These are phyloP conservation scores for Nyctereutes procyonoides DNA, from an alignment of 2,113 vertebrate species.

Conservation along the genomic window DNA sequence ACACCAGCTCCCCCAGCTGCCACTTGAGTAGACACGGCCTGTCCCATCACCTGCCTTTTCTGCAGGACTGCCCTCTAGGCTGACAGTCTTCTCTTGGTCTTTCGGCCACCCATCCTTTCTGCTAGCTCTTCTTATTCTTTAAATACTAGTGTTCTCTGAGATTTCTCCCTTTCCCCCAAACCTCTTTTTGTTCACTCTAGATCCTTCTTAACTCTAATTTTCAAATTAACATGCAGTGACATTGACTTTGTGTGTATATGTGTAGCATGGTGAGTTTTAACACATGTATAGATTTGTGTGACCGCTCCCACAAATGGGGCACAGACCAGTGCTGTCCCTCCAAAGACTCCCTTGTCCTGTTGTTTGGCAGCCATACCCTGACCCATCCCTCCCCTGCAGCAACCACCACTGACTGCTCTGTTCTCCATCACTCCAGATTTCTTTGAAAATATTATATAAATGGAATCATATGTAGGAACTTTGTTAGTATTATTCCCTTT, in stretches of 20 bases:
- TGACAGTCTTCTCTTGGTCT: neutral
- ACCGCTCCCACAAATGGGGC: neutral
- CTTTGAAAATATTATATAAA: neutral
- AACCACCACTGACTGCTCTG: neutral
- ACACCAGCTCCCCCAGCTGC: fast-evolving
- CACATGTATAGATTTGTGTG: neutral
- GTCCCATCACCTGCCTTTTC: fast-evolving
- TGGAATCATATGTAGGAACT: neutral
- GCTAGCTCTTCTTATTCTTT: neutral
- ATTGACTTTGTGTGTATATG: neutral
- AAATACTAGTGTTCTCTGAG: neutral
- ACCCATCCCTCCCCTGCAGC: no score
- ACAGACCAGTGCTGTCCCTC: neutral
- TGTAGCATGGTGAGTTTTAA: neutral
- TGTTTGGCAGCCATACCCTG: no score
- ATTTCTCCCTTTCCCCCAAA: neutral
- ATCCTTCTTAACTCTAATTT: neutral
- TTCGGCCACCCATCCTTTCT: neutral
- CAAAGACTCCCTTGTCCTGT: neutral
- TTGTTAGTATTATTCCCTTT: neutral
- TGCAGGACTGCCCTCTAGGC: neutral
- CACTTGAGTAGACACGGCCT: fast-evolving
- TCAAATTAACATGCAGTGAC: neutral
- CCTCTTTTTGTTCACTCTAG: neutral
- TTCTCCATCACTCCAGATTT: neutral